Evolutionary conservation across 2,113 vertebrate species (phyloP), one percentile per base, ranked within the genome.

Genomic region (Eulacestoma nigropectus): DNA sequence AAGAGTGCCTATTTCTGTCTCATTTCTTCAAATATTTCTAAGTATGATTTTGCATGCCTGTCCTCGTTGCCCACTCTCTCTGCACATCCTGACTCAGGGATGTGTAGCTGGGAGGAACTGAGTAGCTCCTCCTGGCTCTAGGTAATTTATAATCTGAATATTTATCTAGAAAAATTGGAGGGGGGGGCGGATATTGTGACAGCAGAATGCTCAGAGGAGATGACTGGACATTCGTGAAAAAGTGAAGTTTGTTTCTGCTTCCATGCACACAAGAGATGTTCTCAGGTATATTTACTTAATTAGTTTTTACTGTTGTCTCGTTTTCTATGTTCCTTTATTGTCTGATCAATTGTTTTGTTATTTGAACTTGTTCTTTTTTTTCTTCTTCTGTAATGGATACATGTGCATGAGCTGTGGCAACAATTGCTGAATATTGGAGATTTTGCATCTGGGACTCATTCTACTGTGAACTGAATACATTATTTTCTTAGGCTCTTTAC

Each of bases 391-490:
- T 96, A 97, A 96, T 67, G 26, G 74, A 84, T 96, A n/a, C n/a
- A 73, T 2, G 15, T 96, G 46, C 65, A 81, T 94, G 94, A 97
- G 79, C 53, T 96, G 91, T 96, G 90, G 78, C 67, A 94, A 86
- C 90, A 84, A 93, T 65, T 94, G 83, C 85, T 91, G 96, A 95
- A 97, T 96, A 92, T 96, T 95, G 81, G 89, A 91, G 81, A 94
- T 95, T 95, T 95, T 97, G 75, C 68, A 92, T 95, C 92, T 87
- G 74, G 91, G 95, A 97, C 75, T 98, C 95, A 97, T 92, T 97
- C 84, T 96, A 53, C 65, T 97, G 76, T 95, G 90, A 97, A 95
- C 63, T n/a, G 97, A 96, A 97, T 97, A 73, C 80, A 94, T 97
- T 95, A 96, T 78, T 88, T 85, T 84, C 59, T 89, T 94, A 88